Evolutionary conservation across 2,113 vertebrate species (phyloP).

Genomic region (Pogonocichla stellata): DNA sequence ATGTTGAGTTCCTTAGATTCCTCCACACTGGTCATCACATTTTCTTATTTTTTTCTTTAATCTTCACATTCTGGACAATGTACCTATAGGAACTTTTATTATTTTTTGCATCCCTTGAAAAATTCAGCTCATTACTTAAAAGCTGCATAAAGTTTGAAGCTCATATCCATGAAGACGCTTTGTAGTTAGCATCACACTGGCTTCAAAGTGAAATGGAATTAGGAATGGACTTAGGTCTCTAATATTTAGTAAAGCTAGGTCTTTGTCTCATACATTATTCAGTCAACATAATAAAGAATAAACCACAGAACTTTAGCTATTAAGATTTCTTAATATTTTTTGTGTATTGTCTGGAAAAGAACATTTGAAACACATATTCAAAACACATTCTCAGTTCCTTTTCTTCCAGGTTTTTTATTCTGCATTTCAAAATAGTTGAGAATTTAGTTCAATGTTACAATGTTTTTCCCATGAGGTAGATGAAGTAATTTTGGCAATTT

Average conservation of each 20-base stretch:
- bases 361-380: not conserved
- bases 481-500: slow-evolving; percentile 33
- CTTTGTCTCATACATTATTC: slow-evolving; percentile 38
- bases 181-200: not conserved
- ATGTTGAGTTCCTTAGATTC: not conserved
- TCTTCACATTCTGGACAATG: not conserved
- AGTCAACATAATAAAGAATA: not conserved
- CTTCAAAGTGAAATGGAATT: not conserved
- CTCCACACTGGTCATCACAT: not conserved
- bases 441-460: not conserved
- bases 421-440: slow-evolving; percentile 2
- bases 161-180: not conserved
- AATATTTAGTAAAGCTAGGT: not conserved
- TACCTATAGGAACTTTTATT: not conserved
- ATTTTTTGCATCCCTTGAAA: not conserved
- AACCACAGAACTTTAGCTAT: slow-evolving; percentile 31
- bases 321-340: not conserved
- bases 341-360: not conserved
- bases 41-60: not conserved
- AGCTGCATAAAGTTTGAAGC: not conserved
- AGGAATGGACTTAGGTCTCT: not conserved
- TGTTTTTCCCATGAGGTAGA: not conserved
- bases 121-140: not conserved
- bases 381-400: not conserved
- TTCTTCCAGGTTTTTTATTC: not conserved